Base-by-base conservation (phyloP, 2,888 invertebrate species). In the Aquatica leii region DNA sequence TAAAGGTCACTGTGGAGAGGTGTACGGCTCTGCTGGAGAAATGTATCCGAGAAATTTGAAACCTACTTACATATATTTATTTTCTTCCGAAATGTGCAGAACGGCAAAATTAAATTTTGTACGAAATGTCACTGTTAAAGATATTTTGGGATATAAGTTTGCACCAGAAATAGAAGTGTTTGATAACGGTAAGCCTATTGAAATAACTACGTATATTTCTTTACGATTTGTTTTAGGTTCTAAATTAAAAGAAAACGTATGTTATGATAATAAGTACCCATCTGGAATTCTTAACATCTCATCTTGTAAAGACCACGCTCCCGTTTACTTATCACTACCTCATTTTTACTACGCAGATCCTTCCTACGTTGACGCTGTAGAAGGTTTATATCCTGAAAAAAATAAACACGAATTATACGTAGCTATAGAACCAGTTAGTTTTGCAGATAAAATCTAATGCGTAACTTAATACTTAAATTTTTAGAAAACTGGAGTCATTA, bases 321-420 rank as follows among this genome's bases (percentile, higher is more conserved):
- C 96, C 0, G 89, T 91, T 0, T 93, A 92, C 77, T 86, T 93
- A 69, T 92, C 94, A 0, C 86, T 92, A 70, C 96, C 96, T 0
- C 94, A 95, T 82, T 95, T 93, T 80, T 85, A 89, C 75, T 86
- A 89, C 71, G 95, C 87, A 0, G 94, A 94, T 81, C 87, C 88
- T 0, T 83, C 80, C 65, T 89, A 92, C 65, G 69, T 83, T 9
- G 82, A 88, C 11, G 82, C 83, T 48, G 86, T 95, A 0, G 84
- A 84, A 0, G 95, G 95, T 0, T 74, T 95, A 76, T 71, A 81
- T 1, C 93, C 95, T 0, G 84, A 88, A 12, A 84, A 86, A 1
- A 84, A 87, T 0, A 84, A 86, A 24, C 94, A 95, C 76, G 86
- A 89, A 66, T 92, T 95, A 80, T 90, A 87, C 74, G 87, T 95